Conservation (phyloP, 2,113 vertebrate genomes). For the Rhombomys opimus region DNA sequence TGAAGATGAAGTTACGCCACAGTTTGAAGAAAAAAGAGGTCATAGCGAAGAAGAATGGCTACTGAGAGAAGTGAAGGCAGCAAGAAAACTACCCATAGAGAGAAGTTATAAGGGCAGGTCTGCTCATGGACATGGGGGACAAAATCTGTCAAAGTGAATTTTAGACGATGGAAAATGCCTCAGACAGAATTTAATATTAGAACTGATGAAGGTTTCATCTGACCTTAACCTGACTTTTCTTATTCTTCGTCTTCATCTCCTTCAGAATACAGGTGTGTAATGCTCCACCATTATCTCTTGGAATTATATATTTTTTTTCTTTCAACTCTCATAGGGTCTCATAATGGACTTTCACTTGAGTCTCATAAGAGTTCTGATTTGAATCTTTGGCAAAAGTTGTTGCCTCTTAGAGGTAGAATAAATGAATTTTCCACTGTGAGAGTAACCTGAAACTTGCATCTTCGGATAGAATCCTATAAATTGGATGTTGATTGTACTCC, state of each 20-base stretch:
- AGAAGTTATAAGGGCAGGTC: not conserved
- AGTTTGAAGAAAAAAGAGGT: not conserved
- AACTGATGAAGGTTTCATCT: not conserved
- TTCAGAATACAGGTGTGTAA: not conserved
- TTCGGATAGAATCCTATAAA: not conserved
- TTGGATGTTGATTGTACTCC: not conserved
- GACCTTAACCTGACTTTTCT: not conserved
- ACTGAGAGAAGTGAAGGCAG: not conserved
- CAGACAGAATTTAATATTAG: not conserved
- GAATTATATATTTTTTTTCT: not conserved
- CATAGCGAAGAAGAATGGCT: not conserved
- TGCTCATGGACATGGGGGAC: not conserved
- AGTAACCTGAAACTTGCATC: not conserved
- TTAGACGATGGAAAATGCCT: not conserved
- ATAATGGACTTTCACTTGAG: not conserved
- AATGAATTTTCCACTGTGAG: not conserved
- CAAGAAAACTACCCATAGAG: not conserved
- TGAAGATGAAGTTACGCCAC: too few relatives aligned
- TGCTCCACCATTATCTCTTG: not conserved
- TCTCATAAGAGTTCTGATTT: not conserved
- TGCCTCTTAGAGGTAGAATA: not conserved
- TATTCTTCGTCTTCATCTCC: not conserved
- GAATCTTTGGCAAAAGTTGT: not conserved
- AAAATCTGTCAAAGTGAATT: not conserved
- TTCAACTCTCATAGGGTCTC: not conserved